Percentiles rank a stretch among this genome's conserved stretches.
Evolutionary conservation across 2,113 vertebrate genomes (phyloP).

Genomic region (Zosterops lateralis): DNA sequence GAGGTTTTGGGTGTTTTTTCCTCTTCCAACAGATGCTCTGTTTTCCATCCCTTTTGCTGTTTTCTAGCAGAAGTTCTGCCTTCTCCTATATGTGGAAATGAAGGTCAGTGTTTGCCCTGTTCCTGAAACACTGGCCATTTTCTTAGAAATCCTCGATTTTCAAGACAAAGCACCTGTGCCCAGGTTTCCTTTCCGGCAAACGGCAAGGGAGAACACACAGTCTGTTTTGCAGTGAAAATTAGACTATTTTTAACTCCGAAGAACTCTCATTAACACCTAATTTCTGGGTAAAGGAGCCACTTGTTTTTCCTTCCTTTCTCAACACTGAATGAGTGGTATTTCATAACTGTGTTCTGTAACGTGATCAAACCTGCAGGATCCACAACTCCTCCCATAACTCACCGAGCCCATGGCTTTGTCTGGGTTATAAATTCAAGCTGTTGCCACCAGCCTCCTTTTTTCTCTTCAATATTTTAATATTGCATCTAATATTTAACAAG

Average conservation of each 20-base stretch:
- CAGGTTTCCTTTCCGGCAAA: background rate
- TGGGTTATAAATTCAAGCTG: slow-evolving; percentile 4
- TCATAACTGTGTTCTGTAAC: background rate
- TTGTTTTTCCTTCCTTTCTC: background rate
- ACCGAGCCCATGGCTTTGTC: background rate
- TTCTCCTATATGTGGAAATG: background rate
- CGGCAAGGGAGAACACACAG: background rate
- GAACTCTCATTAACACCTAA: background rate
- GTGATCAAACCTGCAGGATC: background rate
- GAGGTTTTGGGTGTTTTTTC: background rate
- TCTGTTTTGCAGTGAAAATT: background rate
- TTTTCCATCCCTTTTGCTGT: background rate
- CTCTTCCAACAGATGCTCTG: background rate
- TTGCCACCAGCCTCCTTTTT: slow-evolving; percentile 20
- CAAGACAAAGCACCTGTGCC: background rate
- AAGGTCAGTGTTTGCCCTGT: background rate
- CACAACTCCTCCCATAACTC: background rate
- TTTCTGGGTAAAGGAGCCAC: background rate
- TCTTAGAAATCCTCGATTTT: background rate
- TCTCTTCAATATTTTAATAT: slow-evolving; percentile 49
- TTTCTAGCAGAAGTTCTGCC: background rate
- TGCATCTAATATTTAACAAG: slow-evolving; percentile 48
- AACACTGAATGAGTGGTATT: background rate
- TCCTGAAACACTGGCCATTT: background rate
- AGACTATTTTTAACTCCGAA: background rate